These are phyloP conservation scores for Drosophila oshimai DNA, from an alignment of 1,140 invertebrate species.

Conservation along the genomic window DNA sequence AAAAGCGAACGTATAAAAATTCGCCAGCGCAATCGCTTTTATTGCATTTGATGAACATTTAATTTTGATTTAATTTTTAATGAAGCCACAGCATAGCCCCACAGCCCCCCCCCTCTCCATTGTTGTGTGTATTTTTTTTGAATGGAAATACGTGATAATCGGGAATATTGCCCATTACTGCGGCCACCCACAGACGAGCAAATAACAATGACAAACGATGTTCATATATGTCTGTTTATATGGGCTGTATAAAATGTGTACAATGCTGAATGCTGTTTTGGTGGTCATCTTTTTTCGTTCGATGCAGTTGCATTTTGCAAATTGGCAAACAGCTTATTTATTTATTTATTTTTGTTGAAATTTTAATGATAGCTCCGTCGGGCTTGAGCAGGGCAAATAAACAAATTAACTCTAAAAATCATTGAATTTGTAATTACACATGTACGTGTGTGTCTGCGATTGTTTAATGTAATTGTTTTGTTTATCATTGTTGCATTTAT, in stretches of 20 bases:
- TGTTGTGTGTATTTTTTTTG: slow-evolving; percentile 6
- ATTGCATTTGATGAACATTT: slow-evolving; percentile 74
- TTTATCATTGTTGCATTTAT: slow-evolving; percentile 51
- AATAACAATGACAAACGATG: slow-evolving; percentile 37
- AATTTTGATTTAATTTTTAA: slow-evolving; percentile 76
- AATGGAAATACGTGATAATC: slow-evolving; percentile 59
- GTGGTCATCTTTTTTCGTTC: neutral
- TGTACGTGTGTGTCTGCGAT: slow-evolving; percentile 4
- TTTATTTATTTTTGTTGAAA: slow-evolving; percentile 55
- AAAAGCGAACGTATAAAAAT: slow-evolving; percentile 13
- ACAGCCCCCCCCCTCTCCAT: neutral
- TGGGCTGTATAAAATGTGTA: neutral
- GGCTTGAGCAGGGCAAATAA: slow-evolving; percentile 48
- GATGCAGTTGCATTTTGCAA: slow-evolving; percentile 43
- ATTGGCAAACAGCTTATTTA: slow-evolving; percentile 51
- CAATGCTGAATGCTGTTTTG: neutral
- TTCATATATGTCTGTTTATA: neutral
- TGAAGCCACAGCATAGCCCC: slow-evolving; percentile 41
- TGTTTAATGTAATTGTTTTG: slow-evolving; percentile 67
- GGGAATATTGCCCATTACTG: slow-evolving; percentile 59
- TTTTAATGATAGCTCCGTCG: slow-evolving; percentile 45
- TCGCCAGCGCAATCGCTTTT: slow-evolving; percentile 53
- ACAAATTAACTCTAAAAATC: slow-evolving; percentile 71
- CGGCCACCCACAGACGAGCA: slow-evolving; percentile 52
- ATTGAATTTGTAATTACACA: slow-evolving; percentile 45